Evolutionary conservation across 1,140 invertebrate species (phyloP), one percentile per base, ranked within the genome.

Genomic region (Zaprionus tsacasi): DNA sequence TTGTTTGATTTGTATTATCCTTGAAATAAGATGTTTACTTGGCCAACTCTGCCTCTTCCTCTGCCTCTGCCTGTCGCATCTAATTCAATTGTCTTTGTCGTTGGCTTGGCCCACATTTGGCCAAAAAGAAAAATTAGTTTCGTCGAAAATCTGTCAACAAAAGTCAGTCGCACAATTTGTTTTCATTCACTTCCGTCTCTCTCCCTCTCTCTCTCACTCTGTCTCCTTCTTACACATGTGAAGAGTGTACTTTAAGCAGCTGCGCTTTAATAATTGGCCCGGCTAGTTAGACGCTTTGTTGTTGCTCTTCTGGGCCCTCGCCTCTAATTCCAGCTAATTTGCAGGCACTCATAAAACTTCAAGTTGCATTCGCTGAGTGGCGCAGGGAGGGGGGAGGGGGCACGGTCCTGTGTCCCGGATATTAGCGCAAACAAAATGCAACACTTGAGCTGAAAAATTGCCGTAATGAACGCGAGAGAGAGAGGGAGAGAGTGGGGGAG

Each of bases 351-450:
- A 88, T 80, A 87, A 87, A 87, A 82, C 77, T 77, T 72, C 64
- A 68, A 70, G 64, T 45, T 71, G 80, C 80, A 71, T 35, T 60
- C 7, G 43, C n/a, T 11, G 25, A 52, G 30, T 7, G 3, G 10
- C 27, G 8, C 6, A 11, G 17, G 38, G 1, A 30, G 63, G n/a
- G 33, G 17, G 7, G 6, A n/a, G 36, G 7, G n/a, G 13, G 38
- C 43, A 17, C 50, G 56, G 12, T 43, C 30, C 45, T 65, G 13
- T 30, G 56, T 69, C 67, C 72, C 76, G 83, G 83, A 88, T 89
- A 88, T 88, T 89, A 88, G 80, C 74, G 83, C 85, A 88, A 88
- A 88, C 85, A 88, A 88, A 88, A 88, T 88, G 83, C 83, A 88
- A 89, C 85, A 88, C 85, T 88, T 83, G 80, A 88, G 83, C 85